These are phyloP conservation scores for Gracilinanus agilis DNA, from an alignment of 2,113 vertebrate species.

Conservation along the genomic window DNA sequence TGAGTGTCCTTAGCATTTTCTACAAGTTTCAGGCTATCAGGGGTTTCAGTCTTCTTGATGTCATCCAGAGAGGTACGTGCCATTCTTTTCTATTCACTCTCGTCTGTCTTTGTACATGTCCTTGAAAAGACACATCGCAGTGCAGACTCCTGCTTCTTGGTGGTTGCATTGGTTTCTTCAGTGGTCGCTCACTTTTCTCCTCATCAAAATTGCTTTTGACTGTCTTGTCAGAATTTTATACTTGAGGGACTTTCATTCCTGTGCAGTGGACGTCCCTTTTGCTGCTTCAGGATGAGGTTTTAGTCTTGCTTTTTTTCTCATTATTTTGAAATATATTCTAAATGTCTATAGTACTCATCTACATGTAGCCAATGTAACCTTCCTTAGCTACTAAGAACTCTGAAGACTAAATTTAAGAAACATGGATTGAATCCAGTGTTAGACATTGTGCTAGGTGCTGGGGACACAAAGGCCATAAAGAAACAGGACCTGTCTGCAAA, in stretches of 20 bases:
- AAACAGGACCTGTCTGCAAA: neutral
- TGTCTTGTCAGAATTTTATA: neutral
- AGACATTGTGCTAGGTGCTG: neutral
- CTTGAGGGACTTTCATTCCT: neutral
- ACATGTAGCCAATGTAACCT: neutral
- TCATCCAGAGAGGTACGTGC: neutral
- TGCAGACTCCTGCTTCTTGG: neutral
- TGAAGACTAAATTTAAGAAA: neutral
- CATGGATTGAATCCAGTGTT: neutral
- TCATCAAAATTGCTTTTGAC: neutral
- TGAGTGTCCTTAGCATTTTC: neutral
- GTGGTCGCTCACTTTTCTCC: neutral
- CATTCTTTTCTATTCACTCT: neutral
- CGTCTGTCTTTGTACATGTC: neutral
- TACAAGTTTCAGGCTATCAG: neutral
- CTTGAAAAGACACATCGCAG: neutral
- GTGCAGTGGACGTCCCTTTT: neutral
- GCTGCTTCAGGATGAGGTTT: neutral
- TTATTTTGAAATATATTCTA: neutral
- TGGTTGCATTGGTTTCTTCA: neutral
- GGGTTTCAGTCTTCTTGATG: neutral
- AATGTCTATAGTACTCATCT: neutral
- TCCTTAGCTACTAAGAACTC: neutral
- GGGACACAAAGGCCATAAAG: neutral
- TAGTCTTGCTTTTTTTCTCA: neutral